Evolutionary conservation across 2,797 vertebrate species (phyloP), one percentile per base, ranked within the genome.

Genomic region (Spinus pinus): DNA sequence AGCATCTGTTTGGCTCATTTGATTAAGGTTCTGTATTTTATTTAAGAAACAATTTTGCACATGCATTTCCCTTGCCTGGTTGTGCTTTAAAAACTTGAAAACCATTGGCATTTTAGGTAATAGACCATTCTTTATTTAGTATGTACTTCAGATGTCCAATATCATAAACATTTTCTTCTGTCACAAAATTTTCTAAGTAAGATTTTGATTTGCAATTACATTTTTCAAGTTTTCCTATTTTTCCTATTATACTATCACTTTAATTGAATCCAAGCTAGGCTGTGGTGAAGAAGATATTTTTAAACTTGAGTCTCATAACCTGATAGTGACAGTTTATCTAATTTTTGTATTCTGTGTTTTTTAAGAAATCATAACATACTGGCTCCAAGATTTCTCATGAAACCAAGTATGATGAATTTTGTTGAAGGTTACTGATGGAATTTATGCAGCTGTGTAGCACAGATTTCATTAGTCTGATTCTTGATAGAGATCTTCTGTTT

Each of bases 1-100:
- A 58, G 9, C 23, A 69, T 65, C 54, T 69, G 23, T 79, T 86
- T 72, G 21, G 8, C 16, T 66, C 12, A 7, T 89, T 81, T 64
- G 30, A 39, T 44, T 74, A 20, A 65, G 20, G 5, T 60, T 42
- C 44, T 70, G 10, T 67, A 13, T 75, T 80, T 75, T 75, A 44
- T 74, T 49, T 56, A 47, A 81, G 61, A 62, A 79, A 54, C 10
- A 33, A 1, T 33, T 73, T 82, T 58, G 30, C 3, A 3, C 5
- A 6, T 49, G 11, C 4, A 28, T 51, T 12, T 82, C 44, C 18
- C 15, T n/a, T 77, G 15, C 9, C 23, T 44, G 21, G 7, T 46
- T 37, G 8, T 72, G 31, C 18, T 49, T 81, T 94, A 31, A 69
- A 85, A 64, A 57, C 61, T 58, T 61, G n/a, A 79, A 91, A 82